Base-by-base conservation (phyloP, 2,888 invertebrate species). In the Lamproptera curius region DNA sequence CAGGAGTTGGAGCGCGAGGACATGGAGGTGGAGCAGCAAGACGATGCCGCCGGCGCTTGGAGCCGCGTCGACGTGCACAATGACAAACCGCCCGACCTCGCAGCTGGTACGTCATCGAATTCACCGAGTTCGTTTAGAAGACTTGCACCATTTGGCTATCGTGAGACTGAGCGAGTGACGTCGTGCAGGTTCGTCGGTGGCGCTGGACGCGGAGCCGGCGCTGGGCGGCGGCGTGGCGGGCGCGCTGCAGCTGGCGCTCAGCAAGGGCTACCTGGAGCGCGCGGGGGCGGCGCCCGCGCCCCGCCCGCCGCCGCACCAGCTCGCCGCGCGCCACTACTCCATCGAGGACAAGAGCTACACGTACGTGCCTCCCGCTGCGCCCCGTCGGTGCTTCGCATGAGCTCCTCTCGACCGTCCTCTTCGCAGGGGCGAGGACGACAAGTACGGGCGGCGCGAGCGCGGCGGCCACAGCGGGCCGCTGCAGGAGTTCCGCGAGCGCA, bases 191-290 rank as follows among this genome's bases (percentile, higher is more conserved):
- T 44, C 92, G 46, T 56, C 56, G 53, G 68, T 54, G 52, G 54
- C 95, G 57, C 86, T 98, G 60, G 97, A 96, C 68, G 96, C 96
- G 57, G 98, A 99, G 83, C 98, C 98, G 1, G 93, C 95, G 66
- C 92, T 97, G 41, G 95, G 95, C 51, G 91, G 92, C n/a, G 98
- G 99, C 42, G 93, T 99, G 51, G 97, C 94, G 35, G 97, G 96
- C 56, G 98, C 98, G 10, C 88, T 99, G 52, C 92, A 93, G 67
- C 86, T 98, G 54, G 98, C 98, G 16, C 91, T 94, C 74, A 96
- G 96, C 67, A 99, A 99, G 89, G 98, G 96, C 8, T 97, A 97
- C 79, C 89, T 97, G 49, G 96, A 97, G 76, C 93, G 93, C 58
- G 95, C 95, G 59, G 91, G 92, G 43, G 89, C 90, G 48, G 94